A percentile compares a stretch with the other conserved stretches of the same genome.
Evolutionary conservation across 2,113 vertebrate species (phyloP).

Genomic region (Suricata suricatta): DNA sequence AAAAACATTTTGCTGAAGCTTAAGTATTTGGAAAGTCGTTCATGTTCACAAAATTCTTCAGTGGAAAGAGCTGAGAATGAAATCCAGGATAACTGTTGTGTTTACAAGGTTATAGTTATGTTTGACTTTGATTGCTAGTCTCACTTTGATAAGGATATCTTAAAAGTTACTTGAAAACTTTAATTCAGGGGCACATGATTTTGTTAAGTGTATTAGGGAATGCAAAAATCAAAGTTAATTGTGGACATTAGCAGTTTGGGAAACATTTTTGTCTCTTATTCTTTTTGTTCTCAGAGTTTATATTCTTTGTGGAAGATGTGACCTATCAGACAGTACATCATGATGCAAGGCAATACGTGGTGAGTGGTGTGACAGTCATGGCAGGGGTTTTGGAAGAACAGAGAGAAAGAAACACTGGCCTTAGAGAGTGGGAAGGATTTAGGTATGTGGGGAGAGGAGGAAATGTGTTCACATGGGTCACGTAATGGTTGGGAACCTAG

Average conservation of each 20-base stretch:
- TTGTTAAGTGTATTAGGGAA: background rate
- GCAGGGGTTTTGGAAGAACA: background rate
- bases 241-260: background rate
- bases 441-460: background rate
- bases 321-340: background rate
- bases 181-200: background rate
- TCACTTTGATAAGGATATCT: background rate
- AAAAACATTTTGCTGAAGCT: background rate
- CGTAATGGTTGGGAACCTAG: background rate
- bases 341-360: constrained; percentile 73
- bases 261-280: constrained; percentile 7
- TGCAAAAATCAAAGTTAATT: constrained; percentile 16
- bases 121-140: constrained; percentile 13
- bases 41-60: background rate
- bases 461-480: background rate
- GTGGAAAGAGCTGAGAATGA: background rate
- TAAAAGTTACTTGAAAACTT: constrained; percentile 8
- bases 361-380: constrained; percentile 32
- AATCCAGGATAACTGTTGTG: background rate
- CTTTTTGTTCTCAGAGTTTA: constrained; percentile 43
- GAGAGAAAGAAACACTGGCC: background rate
- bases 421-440: background rate
- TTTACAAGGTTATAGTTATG: background rate
- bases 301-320: constrained; percentile 52
- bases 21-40: constrained; percentile 36